Conservation (phyloP, 2,113 vertebrate genomes). For the Forbesichthys agassizii region DNA sequence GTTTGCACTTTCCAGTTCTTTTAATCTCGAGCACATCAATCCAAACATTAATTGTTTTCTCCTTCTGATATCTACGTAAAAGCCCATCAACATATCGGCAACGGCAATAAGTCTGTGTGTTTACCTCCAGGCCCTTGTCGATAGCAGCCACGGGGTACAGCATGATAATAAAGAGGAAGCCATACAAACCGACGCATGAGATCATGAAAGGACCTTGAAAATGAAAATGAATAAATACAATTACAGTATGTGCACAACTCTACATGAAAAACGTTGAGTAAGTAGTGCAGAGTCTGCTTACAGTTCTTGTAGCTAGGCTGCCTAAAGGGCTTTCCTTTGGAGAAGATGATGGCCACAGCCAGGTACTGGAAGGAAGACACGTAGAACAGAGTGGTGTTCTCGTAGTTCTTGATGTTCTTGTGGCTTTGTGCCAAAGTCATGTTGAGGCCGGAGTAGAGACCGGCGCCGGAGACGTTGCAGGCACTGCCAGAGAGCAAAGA, state of each 20-base stretch:
- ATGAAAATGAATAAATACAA: background rate
- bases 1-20: too few relatives aligned
- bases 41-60: background rate
- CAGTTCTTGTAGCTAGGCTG: slow-evolving; percentile 95
- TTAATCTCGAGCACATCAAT: background rate
- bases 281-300: slow-evolving; percentile 65
- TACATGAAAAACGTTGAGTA: background rate
- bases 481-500: slow-evolving; percentile 72
- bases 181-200: slow-evolving; percentile 63
- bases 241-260: background rate
- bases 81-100: background rate
- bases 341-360: slow-evolving; percentile 91
- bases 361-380: slow-evolving; percentile 97
- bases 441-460: slow-evolving; percentile 61
- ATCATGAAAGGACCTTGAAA: slow-evolving; percentile 75
- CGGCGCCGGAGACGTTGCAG: slow-evolving; percentile 71
- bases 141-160: slow-evolving; percentile 83
- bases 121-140: slow-evolving; percentile 86
- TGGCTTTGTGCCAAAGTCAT: slow-evolving; percentile 70
- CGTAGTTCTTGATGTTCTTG: slow-evolving; percentile 87
- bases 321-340: slow-evolving; percentile 96
- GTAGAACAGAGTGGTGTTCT: slow-evolving; percentile 97
- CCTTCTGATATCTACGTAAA: too few relatives aligned
- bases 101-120: slow-evolving; percentile 14
- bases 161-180: slow-evolving; percentile 86